Evolutionary conservation across 2,797 vertebrate species (phyloP).

Genomic region (Tauraco hartlaubi): DNA sequence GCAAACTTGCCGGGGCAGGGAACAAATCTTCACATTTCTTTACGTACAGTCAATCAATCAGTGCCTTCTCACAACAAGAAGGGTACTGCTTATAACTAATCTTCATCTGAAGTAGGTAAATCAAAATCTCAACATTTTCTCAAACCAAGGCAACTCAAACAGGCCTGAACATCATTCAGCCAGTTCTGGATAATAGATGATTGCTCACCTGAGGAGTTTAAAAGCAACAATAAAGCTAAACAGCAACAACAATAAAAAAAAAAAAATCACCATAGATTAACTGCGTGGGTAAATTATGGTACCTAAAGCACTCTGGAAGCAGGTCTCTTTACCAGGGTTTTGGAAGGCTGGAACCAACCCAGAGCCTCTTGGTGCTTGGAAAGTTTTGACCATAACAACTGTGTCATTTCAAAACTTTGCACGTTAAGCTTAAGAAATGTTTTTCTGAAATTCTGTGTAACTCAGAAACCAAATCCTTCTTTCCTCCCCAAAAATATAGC

Average conservation of each 20-base stretch:
- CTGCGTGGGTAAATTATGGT: background rate
- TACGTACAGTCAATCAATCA: background rate
- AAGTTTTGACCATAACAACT: conserved; percentile 58
- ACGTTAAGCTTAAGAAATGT: conserved; percentile 26
- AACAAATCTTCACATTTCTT: background rate
- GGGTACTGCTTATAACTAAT: background rate
- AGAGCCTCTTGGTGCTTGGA: conserved; percentile 25
- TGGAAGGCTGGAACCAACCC: conserved; percentile 44
- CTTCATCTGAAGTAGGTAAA: background rate
- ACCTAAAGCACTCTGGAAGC: background rate
- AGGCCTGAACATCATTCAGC: background rate
- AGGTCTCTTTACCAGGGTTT: conserved; percentile 10
- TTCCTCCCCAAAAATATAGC: background rate
- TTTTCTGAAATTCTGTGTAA: conserved; percentile 53
- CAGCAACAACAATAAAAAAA: background rate
- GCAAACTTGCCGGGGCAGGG: background rate
- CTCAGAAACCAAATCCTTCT: conserved; percentile 37
- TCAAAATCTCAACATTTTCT: background rate
- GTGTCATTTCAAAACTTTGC: conserved; percentile 54
- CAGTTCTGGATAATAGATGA: background rate
- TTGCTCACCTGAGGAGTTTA: background rate
- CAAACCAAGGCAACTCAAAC: background rate
- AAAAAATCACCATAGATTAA: background rate
- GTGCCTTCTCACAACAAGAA: background rate
- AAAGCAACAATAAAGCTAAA: background rate